Evolutionary conservation across 2,888 invertebrate species (phyloP).

Genomic region (Dynastes maya): DNA sequence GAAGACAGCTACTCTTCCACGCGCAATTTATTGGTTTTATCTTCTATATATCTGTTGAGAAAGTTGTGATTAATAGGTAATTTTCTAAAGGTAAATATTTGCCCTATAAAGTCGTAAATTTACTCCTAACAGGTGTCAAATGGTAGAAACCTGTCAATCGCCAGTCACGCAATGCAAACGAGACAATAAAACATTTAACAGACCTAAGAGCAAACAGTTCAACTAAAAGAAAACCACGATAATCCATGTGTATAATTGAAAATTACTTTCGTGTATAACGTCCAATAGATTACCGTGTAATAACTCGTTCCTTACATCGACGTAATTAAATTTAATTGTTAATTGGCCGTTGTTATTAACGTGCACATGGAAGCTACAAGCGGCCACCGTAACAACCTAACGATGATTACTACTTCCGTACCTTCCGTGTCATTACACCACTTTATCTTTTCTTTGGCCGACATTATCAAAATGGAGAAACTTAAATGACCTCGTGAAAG

Average conservation of each 20-base stretch:
- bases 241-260: constrained; percentile 25
- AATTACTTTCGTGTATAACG: constrained; percentile 10
- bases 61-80: not conserved
- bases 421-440: constrained; percentile 33
- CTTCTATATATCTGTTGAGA: too few relatives aligned
- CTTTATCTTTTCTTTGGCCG: constrained; percentile 41
- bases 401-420: constrained; percentile 32
- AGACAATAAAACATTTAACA: not conserved
- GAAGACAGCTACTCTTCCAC: too few relatives aligned
- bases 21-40: too few relatives aligned
- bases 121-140: not conserved
- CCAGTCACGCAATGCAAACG: not conserved
- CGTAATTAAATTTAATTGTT: constrained; percentile 38
- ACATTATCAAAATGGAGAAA: constrained; percentile 46
- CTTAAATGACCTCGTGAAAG: constrained; percentile 40
- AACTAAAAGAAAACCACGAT: constrained; percentile 17
- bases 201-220: not conserved
- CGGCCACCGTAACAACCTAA: constrained; percentile 5
- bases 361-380: not conserved
- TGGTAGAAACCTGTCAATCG: not conserved
- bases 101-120: not conserved
- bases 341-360: constrained; percentile 14
- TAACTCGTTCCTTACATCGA: constrained; percentile 1
- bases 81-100: not conserved
- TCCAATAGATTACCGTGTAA: constrained; percentile 11